These are phyloP conservation scores for Drosophila affinis DNA, from an alignment of 2,888 invertebrate species.

Conservation along the genomic window DNA sequence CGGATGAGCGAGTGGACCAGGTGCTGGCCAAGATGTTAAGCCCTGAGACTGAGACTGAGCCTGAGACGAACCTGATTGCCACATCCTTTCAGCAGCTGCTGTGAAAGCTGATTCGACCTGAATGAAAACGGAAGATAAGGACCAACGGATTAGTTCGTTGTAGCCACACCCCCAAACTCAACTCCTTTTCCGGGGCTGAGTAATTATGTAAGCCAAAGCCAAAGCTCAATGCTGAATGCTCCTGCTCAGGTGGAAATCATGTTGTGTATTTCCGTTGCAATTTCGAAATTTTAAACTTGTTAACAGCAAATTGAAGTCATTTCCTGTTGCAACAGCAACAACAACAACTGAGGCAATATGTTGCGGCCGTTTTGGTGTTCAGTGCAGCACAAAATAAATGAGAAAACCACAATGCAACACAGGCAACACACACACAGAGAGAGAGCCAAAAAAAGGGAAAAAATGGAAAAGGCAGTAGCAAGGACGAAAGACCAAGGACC, in stretches of 20 bases:
- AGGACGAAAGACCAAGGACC: constrained; percentile 17
- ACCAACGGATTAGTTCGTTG: constrained; percentile 40
- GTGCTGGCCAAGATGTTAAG: constrained; percentile 37
- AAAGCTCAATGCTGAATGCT: not conserved
- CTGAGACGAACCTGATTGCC: constrained; percentile 42
- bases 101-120: constrained; percentile 24
- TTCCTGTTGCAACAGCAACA: constrained; percentile 64
- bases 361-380: constrained; percentile 42
- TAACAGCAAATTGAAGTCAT: constrained; percentile 80
- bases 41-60: constrained; percentile 5
- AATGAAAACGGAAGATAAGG: constrained; percentile 25
- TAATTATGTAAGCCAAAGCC: constrained; percentile 62
- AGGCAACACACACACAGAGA: constrained; percentile 49
- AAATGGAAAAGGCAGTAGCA: constrained; percentile 8
- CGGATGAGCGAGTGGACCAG: constrained; percentile 31
- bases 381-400: constrained; percentile 68
- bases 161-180: constrained; percentile 33
- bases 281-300: constrained; percentile 80
- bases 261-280: constrained; percentile 79
- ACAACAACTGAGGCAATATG: constrained; percentile 48
- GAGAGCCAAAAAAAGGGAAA: constrained; percentile 29
- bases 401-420: constrained; percentile 75
- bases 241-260: constrained; percentile 68
- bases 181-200: constrained; percentile 43
- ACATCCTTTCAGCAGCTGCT: constrained; percentile 26